Conservation (phyloP, 2,888 invertebrate species). For the Adelphocoris suturalis region DNA sequence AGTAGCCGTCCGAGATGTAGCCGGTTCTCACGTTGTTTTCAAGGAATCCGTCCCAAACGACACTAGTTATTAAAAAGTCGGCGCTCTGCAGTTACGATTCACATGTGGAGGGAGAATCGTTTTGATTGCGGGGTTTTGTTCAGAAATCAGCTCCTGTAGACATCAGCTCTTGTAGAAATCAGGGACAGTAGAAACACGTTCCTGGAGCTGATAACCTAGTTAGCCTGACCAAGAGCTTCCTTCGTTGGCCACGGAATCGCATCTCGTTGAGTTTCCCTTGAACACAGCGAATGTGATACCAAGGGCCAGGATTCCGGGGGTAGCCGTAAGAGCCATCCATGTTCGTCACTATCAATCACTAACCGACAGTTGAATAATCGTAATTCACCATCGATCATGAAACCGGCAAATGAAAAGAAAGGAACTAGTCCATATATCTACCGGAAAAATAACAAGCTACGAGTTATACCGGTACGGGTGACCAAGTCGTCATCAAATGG, state of each 20-base stretch:
- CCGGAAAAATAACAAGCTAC: no score
- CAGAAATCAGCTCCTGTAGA: not conserved
- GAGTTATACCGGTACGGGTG: no score
- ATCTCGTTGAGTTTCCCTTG: not conserved
- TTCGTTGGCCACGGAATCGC: not conserved
- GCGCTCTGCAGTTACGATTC: not conserved
- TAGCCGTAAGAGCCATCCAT: no score
- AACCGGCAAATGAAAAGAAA: no score
- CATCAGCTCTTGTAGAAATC: not conserved
- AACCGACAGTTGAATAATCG: no score
- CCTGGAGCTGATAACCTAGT: slow-evolving; percentile 34
- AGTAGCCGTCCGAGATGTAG: slow-evolving; percentile 1
- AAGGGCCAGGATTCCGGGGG: no score
- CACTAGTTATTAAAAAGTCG: slow-evolving; percentile 31
- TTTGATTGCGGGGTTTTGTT: not conserved
- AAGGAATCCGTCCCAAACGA: slow-evolving; percentile 4
- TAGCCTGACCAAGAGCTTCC: slow-evolving; percentile 22
- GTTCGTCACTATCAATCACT: no score
- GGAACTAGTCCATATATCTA: no score
- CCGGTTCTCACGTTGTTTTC: slow-evolving; percentile 26
- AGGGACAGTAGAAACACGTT: slow-evolving; percentile 8
- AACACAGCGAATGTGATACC: not conserved
- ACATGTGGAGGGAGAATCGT: not conserved
- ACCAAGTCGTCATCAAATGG: no score
- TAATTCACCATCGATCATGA: no score